Evolutionary conservation across 2,888 invertebrate species (phyloP).

Genomic region (Philopedon plagiatum): DNA sequence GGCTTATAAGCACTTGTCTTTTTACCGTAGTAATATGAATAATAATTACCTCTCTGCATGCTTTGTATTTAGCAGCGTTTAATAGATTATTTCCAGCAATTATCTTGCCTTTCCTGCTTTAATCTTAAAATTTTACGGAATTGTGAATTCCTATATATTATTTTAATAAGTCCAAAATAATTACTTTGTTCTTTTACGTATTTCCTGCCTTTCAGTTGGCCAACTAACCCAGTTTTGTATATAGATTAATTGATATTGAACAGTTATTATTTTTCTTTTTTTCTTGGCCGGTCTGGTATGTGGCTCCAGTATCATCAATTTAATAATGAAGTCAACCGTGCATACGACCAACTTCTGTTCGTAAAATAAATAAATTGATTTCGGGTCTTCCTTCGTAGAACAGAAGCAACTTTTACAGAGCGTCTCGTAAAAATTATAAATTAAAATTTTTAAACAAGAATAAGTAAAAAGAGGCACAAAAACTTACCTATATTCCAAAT

Average conservation of each 20-base stretch:
- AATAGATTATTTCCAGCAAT: slow-evolving; percentile 37
- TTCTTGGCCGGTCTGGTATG: neutral
- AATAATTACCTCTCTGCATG: slow-evolving; percentile 42
- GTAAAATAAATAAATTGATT: slow-evolving; percentile 30
- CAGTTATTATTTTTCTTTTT: slow-evolving; percentile 13
- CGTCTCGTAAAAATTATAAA: neutral
- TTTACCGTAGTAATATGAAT: slow-evolving; percentile 34
- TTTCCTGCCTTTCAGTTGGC: slow-evolving; percentile 31
- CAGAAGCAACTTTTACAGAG: no score
- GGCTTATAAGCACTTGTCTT: slow-evolving; percentile 30
- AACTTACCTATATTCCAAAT: no score
- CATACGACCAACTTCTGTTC: neutral
- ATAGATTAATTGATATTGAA: slow-evolving; percentile 21
- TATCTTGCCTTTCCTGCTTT: slow-evolving; percentile 29
- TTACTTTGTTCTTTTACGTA: slow-evolving; percentile 24
- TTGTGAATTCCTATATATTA: slow-evolving; percentile 17
- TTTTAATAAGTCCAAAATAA: slow-evolving; percentile 27
- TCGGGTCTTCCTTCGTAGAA: neutral
- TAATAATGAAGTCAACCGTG: slow-evolving; percentile 21
- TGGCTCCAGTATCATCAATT: slow-evolving; percentile 23
- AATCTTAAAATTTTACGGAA: slow-evolving; percentile 3
- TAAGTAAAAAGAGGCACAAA: no score
- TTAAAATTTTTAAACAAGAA: neutral
- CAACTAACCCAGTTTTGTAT: slow-evolving; percentile 28
- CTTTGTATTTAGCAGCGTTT: slow-evolving; percentile 30